These are phyloP conservation scores for Hydrolagus affinis DNA, from an alignment of 2,113 vertebrate genomes.

Conservation along the genomic window DNA sequence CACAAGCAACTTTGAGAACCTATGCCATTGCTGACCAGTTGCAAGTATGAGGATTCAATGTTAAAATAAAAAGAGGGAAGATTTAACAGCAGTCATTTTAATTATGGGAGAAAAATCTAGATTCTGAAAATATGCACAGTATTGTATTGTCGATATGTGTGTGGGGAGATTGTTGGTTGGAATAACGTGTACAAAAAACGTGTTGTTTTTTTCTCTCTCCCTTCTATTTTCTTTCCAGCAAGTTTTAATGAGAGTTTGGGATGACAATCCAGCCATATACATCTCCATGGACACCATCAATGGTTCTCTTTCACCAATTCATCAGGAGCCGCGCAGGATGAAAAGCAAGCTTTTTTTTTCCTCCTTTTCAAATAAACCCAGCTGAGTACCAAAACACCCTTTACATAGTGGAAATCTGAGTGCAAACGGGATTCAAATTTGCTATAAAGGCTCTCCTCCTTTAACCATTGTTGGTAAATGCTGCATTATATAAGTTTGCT, in stretches of 20 bases:
- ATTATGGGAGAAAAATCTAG: too few species aligned
- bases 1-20: neutral
- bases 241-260: neutral
- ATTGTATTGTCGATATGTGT: too few species aligned
- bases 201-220: neutral
- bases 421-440: neutral
- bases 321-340: neutral
- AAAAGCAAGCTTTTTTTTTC: neutral
- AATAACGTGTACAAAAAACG: neutral
- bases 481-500: neutral
- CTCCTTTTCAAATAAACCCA: neutral
- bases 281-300: constrained; percentile 22
- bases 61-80: too few species aligned
- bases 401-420: neutral
- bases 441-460: neutral
- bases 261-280: neutral
- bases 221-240: neutral
- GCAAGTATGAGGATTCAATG: neutral
- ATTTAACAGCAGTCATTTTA: too few species aligned
- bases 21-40: neutral
- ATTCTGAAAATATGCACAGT: too few species aligned
- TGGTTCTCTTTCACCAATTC: constrained; percentile 12
- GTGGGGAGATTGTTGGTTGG: too few species aligned
- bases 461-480: neutral
- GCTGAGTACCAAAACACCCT: neutral